Base-by-base conservation (phyloP, 1,140 invertebrate species). In the Cyrtorhinus lividipennis region DNA sequence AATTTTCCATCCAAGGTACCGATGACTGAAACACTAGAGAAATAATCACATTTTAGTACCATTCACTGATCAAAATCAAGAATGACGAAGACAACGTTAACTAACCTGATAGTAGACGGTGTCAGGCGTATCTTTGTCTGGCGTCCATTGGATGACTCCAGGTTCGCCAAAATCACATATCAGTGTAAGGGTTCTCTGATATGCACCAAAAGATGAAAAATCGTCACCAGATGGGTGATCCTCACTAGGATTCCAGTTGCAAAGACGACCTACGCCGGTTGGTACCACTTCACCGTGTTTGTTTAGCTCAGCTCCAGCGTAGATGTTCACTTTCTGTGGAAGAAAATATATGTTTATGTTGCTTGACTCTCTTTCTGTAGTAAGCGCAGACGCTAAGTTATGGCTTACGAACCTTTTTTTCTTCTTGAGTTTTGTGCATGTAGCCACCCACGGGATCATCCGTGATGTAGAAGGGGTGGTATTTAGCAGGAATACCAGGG, bases 401-500 rank as follows among this genome's bases (percentile, higher is more conserved):
- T n/a, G n/a, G n/a, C n/a, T 53, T 20, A 64, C 71, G 73, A 73
- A 92, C 89, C 77, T 82, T 76, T 76, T 80, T 85, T 72, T 95
- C 92, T 68, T 88, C 86, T 0, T 84, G 78, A 1, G 82, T 85
- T 71, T 95, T 92, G 73, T 92, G 84, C 63, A 83, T 80, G 72
- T 88, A 95, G 0, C 92, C 92, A 46, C 93, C 93, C 26, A 93
- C 81, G 0, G 88, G 81, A 74, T 95, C 92, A 70, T 95, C 89
- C 20, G 92, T 94, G 66, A 97, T 92, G 74, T 96, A 96, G 75
- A 97, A 91, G 3, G 93, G 93, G 78, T 97, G 92, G 72, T 90
- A 92, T 66, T 85, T 81, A 12, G 92, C 90, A 0, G 89, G 84
- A 18, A 80, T 76, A 1, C 86, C 80, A 0, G 86, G 76, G 72